Base-by-base conservation (phyloP, 2,888 invertebrate genomes). In the Habroteleia sp. region DNA sequence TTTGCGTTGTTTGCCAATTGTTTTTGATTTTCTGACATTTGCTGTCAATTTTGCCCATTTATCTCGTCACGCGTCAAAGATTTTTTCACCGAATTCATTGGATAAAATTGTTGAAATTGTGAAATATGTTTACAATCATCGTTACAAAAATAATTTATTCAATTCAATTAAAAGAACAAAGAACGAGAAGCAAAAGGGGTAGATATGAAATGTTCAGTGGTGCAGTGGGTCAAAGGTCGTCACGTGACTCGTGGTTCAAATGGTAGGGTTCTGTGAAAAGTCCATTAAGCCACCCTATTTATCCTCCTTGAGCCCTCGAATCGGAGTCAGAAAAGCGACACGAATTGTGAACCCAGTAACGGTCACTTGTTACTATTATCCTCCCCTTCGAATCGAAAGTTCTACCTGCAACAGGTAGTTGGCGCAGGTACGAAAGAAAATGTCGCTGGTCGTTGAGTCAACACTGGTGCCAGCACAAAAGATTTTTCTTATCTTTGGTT, bases 401-500 rank as follows among this genome's bases (percentile, higher is more conserved):
- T 3, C 3, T 42, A 42, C 35, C 52, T 52, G 63, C 63, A 63
- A 63, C 63, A 63, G 63, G 63, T 63, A 63, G 52, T 6, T 14
- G 42, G 8, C 29, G 14, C 63, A 63, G 63, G 63, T 63, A 63
- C 35, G 29, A 35, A 1, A 6, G n/a, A 16, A 14, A 13, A 16
- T 20, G 42, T 11, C 42, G 31, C 33, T 41, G 46, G 37, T 48
- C 29, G 3, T 7, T 23, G 13, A 25, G 10, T 41, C 35, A 16
- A 25, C 56, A 46, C 39, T 25, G 54, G 14, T 66, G 35, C 66
- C 46, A 46, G 41, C 31, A 25, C 13, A 6, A 10, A 8, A 23
- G 16, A 17, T 17, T 16, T 33, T 39, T 17, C 46, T 35, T 54
- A 39, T 39, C 54, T 17, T 7, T 1, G 4, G n/a, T n/a, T n/a